These are phyloP conservation scores for Edolisoma coerulescens DNA, from an alignment of 2,113 vertebrate genomes.

Conservation along the genomic window DNA sequence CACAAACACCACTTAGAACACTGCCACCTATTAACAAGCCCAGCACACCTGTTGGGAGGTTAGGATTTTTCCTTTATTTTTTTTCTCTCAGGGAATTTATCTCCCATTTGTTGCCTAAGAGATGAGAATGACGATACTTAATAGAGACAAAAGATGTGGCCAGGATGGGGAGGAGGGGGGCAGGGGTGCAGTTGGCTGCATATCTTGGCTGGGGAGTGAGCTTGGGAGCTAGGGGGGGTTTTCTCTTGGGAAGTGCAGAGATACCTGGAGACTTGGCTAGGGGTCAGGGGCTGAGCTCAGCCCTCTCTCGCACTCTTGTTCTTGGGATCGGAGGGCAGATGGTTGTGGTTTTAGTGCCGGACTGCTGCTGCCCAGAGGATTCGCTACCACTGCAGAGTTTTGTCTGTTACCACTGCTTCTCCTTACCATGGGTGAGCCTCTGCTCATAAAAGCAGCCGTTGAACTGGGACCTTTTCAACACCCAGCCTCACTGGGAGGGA, in stretches of 20 bases:
- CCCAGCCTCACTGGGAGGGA: not conserved
- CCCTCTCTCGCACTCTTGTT: not conserved
- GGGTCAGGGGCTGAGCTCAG: not conserved
- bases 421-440: not conserved
- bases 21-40: not conserved
- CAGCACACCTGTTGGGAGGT: not conserved
- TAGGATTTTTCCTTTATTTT: not conserved
- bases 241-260: not conserved
- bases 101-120: not conserved
- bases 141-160: not conserved
- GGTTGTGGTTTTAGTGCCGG: not conserved
- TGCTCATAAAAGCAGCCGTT: accelerated
- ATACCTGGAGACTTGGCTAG: not conserved
- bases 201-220: not conserved
- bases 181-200: not conserved
- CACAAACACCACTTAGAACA: not conserved
- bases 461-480: not conserved
- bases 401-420: not conserved
- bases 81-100: not conserved
- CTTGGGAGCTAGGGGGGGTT: not conserved
- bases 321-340: not conserved
- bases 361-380: not conserved
- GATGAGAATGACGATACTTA: not conserved
- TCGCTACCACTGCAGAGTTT: not conserved
- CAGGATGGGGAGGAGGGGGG: not conserved